Evolutionary conservation across 2,797 vertebrate species (phyloP).

Genomic region (Bovichtus variegatus): DNA sequence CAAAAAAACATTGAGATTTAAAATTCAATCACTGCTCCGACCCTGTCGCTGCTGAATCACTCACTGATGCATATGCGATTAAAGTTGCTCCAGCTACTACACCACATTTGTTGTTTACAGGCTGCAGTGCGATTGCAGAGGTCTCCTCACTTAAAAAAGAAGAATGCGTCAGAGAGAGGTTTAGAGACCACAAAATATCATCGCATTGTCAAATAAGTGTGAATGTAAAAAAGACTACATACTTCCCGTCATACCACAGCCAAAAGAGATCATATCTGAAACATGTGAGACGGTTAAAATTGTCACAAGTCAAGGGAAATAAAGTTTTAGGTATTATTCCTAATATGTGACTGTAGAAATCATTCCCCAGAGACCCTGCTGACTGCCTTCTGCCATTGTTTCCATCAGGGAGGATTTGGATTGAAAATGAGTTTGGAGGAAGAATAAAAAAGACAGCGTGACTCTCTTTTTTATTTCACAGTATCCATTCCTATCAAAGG

Average conservation of each 20-base stretch:
- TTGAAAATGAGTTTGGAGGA: background rate
- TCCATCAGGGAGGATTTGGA: background rate
- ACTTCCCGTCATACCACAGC: background rate
- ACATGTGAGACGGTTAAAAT: background rate
- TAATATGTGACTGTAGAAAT: background rate
- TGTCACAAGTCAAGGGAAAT: background rate
- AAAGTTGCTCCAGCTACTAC: background rate
- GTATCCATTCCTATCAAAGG: background rate
- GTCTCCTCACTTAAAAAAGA: background rate
- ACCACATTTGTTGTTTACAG: constrained; percentile 8
- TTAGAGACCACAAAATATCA: background rate
- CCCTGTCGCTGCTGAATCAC: background rate
- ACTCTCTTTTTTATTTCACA: background rate
- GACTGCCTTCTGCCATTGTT: background rate
- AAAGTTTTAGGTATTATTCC: background rate
- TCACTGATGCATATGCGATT: background rate
- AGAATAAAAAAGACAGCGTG: background rate
- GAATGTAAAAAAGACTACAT: background rate
- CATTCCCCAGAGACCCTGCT: constrained; percentile 5
- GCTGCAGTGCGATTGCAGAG: background rate
- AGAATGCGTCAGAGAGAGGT: background rate
- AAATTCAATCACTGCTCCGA: constrained; percentile 4
- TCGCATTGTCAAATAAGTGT: background rate
- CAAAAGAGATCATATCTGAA: background rate
- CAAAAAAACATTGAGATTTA: background rate